Base-by-base conservation (phyloP, 2,888 invertebrate genomes). In the Serripes groenlandicus region DNA sequence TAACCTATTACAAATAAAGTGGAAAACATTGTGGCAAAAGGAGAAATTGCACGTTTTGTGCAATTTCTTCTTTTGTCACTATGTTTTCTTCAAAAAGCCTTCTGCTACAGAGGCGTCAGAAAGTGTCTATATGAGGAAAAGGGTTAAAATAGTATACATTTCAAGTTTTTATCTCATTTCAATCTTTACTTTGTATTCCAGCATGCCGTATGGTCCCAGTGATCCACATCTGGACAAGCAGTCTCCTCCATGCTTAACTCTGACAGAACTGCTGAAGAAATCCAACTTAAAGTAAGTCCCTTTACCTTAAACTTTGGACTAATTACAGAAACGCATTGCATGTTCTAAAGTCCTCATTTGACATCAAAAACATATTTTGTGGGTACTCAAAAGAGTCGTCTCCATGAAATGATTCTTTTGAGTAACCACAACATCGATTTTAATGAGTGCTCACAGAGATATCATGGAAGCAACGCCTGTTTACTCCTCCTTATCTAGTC, bases 201-300 rank as follows among this genome's bases (percentile, higher is more conserved):
- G 92, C 71, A 88, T 91, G 90, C 92, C 92, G 7, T 91, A 91
- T 84, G 92, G 92, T 9, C 89, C 90, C 7, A 66, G 72, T 37
- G 91, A 92, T 72, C 91, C 91, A 0, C 91, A 89, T 69, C 75
- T 88, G 52, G 87, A 90, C 72, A 85, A 81, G 32, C 80, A 91
- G 52, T 89, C 88, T 21, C 86, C 88, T 11, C 91, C 91, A 11
- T 81, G 88, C 49, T 54, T 90, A 7, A 91, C 92, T 1, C 87
- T 93, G 5, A 89, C 92, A 30, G 90, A 91, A 54, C 79, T 93
- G 9, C 70, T 86, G 30, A 75, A 78, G 70, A 74, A 74, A 60
- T 62, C 78, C 37, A 60, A 68, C 23, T 78, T 78, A 64, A 84
- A 81, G 86, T 86, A 81, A 75, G 85, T 75, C n/a, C n/a, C n/a